Evolutionary conservation across 2,113 vertebrate genomes (phyloP).

Genomic region (sheep (Ovis aries)): ARS-UI_Ramb_v3.0 NC_056056.1:65671501-65672000

Average conservation of each 20-base stretch:
- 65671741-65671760: neutral
- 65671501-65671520: neutral
- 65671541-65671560: neutral
- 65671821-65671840: neutral
- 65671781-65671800: neutral
- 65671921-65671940: slow-evolving; percentile 6
- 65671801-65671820: neutral
- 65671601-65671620: neutral
- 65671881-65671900: neutral
- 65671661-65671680: neutral
- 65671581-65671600: slow-evolving; percentile 23
- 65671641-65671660: neutral
- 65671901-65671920: neutral
- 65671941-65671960: neutral
- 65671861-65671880: slow-evolving; percentile 25
- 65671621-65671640: slow-evolving; percentile 16
- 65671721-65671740: neutral
- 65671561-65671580: slow-evolving; percentile 30
- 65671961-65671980: neutral
- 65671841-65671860: neutral
- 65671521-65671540: neutral
- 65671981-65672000: slow-evolving; percentile 27
- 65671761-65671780: neutral
- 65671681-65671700: neutral
- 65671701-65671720: neutral